Evolutionary conservation across 2,113 vertebrate genomes (phyloP).

Genomic region (Mustela nigripes): DNA sequence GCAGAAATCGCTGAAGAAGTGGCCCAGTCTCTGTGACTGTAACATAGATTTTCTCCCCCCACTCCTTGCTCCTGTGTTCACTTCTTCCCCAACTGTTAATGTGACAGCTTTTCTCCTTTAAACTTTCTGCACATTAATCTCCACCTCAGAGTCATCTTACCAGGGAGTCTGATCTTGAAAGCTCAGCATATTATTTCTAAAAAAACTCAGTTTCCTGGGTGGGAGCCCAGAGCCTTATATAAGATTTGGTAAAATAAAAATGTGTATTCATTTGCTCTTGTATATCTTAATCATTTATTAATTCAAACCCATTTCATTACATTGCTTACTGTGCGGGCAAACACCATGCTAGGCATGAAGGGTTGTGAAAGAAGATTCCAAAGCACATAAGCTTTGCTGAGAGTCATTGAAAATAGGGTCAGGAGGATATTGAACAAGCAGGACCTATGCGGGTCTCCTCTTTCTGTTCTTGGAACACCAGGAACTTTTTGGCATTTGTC

Average conservation of each 20-base stretch:
- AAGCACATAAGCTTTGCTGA: neutral
- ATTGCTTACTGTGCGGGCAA: neutral
- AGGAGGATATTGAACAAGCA: neutral
- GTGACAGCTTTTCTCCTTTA: too few species aligned
- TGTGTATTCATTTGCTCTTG: neutral
- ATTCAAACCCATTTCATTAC: neutral
- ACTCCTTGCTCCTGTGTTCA: neutral
- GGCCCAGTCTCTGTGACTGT: neutral
- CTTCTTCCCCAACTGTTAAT: neutral
- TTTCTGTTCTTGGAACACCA: neutral
- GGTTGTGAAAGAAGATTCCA: neutral
- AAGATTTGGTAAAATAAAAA: conserved; percentile 17
- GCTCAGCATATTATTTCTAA: neutral
- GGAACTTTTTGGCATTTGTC: neutral
- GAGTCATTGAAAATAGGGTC: neutral
- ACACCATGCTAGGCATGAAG: neutral
- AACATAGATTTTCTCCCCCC: neutral
- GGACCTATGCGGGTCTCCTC: neutral
- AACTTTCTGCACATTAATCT: neutral
- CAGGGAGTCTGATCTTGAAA: neutral
- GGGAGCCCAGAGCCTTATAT: neutral
- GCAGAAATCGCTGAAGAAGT: neutral
- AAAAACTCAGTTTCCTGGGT: neutral
- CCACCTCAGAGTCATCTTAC: neutral
- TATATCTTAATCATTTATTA: neutral